Percentiles rank a stretch among this genome's conserved stretches.
phyloP scores from a whole-genome alignment of 2,113 vertebrate species.

The Myodes glareolus region DNA sequence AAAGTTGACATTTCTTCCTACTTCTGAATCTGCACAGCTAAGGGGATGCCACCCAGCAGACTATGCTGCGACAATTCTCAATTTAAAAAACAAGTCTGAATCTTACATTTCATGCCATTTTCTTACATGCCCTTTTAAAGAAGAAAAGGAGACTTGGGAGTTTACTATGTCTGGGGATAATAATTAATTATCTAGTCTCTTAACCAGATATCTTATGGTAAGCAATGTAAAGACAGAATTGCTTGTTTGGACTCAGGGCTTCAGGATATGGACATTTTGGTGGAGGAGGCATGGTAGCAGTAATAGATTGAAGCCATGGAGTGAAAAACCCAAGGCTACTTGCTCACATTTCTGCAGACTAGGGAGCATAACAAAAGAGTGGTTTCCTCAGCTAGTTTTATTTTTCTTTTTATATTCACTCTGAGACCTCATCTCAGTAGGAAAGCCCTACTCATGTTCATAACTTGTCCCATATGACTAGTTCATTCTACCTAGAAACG shows the following conservation, averaged over 20 bases:
- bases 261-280: too few species aligned
- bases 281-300: too few species aligned
- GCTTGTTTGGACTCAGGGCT: background rate
- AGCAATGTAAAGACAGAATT: background rate
- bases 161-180: background rate
- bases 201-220: background rate
- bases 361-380: background rate
- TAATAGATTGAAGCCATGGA: background rate
- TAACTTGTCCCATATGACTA: too few species aligned
- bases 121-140: background rate
- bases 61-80: background rate
- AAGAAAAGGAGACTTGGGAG: background rate
- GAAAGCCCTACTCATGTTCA: background rate
- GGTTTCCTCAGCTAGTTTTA: background rate
- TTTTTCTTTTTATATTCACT: background rate
- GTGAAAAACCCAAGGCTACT: background rate
- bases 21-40: background rate
- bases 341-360: background rate
- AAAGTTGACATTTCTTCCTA: background rate
- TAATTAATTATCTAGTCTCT: background rate
- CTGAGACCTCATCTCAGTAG: too few species aligned
- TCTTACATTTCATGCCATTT: background rate
- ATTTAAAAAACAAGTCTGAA: background rate
- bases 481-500: background rate
- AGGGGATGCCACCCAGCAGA: background rate